Conservation (phyloP, 1,140 invertebrate species). For the Medauroidea extradentata region DNA sequence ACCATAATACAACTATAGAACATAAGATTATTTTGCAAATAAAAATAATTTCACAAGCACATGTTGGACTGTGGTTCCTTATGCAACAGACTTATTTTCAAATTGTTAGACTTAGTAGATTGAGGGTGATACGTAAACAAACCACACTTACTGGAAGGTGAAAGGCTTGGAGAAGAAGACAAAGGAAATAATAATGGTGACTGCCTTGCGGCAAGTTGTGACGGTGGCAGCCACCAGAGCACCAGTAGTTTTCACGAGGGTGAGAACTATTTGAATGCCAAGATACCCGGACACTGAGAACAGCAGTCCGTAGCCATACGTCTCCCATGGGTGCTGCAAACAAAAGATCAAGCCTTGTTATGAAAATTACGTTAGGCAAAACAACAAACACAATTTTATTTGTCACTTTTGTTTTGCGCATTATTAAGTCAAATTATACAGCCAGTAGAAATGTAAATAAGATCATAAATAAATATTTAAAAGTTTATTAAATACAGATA, state of each 20-base stretch:
- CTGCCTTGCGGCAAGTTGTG: slow-evolving; percentile 80
- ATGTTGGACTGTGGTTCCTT: too few relatives aligned
- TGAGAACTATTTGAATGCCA: slow-evolving; percentile 87
- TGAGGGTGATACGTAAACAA: slow-evolving; percentile 14
- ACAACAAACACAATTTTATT: too few relatives aligned
- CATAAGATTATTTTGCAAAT: neutral
- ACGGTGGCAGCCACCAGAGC: slow-evolving; percentile 90
- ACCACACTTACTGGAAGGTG: slow-evolving; percentile 77
- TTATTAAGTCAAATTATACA: too few relatives aligned
- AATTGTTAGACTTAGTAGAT: too few relatives aligned
- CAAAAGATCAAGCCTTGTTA: slow-evolving; percentile 15
- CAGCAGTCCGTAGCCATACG: slow-evolving; percentile 80
- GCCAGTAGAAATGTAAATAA: too few relatives aligned
- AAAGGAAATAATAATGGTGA: slow-evolving; percentile 91
- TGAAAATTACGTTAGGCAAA: slow-evolving; percentile 2
- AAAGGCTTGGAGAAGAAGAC: slow-evolving; percentile 93
- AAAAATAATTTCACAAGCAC: too few relatives aligned
- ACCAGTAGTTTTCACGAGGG: slow-evolving; percentile 78
- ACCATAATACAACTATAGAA: slow-evolving; percentile 1
- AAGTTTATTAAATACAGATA: too few relatives aligned
- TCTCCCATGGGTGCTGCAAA: slow-evolving; percentile 64
- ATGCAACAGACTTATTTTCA: too few relatives aligned
- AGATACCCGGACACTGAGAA: slow-evolving; percentile 88
- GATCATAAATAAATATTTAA: too few relatives aligned
- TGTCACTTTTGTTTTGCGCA: too few relatives aligned